Evolutionary conservation across 2,113 vertebrate genomes (phyloP), one percentile per base, ranked within the genome.

Genomic region (Austrofundulus limnaeus): DNA sequence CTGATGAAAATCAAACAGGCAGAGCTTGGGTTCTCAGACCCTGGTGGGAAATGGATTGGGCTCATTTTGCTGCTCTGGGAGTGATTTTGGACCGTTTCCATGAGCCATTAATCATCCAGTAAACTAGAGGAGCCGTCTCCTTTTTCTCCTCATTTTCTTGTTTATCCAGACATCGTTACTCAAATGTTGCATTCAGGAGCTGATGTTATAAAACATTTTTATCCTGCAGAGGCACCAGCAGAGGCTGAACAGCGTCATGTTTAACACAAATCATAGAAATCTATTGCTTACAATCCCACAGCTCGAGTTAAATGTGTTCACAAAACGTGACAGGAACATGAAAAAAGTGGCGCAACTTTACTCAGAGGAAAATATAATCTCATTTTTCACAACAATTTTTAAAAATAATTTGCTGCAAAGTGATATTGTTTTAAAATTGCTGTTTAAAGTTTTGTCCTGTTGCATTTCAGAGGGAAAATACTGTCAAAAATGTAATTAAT

Each of bases 1-100:
- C 45, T 50, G 52, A 60, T 47, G 48, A 62, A 41, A 58, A 39
- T 66, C 25, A 62, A 61, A 56, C 48, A 67, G 61, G 20, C 1
- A 55, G 50, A 49, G 50, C 14, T 13, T 10, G 62, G 63, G 51
- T 65, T 69, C 63, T 54, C 0, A 73, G 46, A 72, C 15, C 4
- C 2, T 12, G 34, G 37, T 23, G 42, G 14, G 25, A 73, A 41
- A 59, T 65, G 8, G 53, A 71, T 42, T 24, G 15, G 6, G 19
- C 25, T 78, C 25, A 65, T 56, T 72, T 65, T 52, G 37, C 43
- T 41, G 54, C 16, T 56, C 65, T 69, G 61, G 49, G 54, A 81
- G 64, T 68, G 15, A 59, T 75, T 70, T 48, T 53, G 38, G 17
- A 49, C 7, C 39, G 17, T 9, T 45, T 47, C 28, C 47, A 65